Percentiles rank a stretch among this genome's conserved stretches.
phyloP scores from a whole-genome alignment of 35 echinoderm and acorn worm genomes.

The Apostichopus parvimensis region DNA sequence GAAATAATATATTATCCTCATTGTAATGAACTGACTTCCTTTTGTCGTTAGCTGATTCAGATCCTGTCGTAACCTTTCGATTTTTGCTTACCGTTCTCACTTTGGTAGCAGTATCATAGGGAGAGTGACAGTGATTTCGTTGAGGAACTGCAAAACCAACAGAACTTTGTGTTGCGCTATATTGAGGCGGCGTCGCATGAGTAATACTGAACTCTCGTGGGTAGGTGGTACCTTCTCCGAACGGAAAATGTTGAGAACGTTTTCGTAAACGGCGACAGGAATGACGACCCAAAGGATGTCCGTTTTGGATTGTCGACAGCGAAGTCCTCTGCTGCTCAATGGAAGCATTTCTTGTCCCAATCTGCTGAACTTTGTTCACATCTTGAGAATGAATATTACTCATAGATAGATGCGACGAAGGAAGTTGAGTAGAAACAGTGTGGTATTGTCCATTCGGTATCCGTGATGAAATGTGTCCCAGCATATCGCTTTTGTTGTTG shows the following conservation, averaged over 20 bases:
- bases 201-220: not conserved
- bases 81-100: no score
- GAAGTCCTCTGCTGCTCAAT: not conserved
- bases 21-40: not conserved
- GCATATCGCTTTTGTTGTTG: not conserved
- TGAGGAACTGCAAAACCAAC: not conserved
- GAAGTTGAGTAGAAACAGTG: not conserved
- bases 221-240: not conserved
- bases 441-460: not conserved
- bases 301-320: not conserved
- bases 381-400: not conserved
- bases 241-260: not conserved
- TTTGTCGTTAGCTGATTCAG: not conserved
- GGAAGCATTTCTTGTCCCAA: not conserved
- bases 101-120: not conserved
- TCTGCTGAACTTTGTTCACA: not conserved
- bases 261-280: not conserved
- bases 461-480: not conserved
- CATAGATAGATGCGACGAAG: not conserved
- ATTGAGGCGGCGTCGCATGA: not conserved
- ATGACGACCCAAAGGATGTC: not conserved
- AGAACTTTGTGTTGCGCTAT: not conserved
- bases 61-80: not conserved
- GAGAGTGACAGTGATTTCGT: not conserved
- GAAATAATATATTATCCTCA: not conserved